Evolutionary conservation across 2,888 invertebrate genomes (phyloP).

Genomic region (Chelonus formosanus): DNA sequence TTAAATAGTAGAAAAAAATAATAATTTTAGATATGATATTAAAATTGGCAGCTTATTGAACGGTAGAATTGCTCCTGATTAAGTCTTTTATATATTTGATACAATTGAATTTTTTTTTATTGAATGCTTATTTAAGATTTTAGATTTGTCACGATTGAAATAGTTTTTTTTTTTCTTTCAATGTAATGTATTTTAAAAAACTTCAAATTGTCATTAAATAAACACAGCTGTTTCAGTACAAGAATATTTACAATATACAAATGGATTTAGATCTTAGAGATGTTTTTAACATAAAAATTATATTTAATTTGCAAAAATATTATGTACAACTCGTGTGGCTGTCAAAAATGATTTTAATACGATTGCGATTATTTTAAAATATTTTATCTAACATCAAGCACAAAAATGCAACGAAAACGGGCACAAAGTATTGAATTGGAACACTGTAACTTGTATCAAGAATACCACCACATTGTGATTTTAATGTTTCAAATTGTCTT

Average conservation of each 20-base stretch:
- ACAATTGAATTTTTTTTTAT: no score
- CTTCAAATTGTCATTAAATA: no score
- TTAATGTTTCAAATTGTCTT: constrained; percentile 70
- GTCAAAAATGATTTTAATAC: constrained; percentile 19
- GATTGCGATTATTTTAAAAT: constrained; percentile 50
- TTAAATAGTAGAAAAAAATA: constrained; percentile 11
- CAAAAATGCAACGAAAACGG: constrained; percentile 69
- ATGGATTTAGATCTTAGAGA: no score
- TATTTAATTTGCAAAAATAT: no score
- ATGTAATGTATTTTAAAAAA: no score
- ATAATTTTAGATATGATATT: constrained; percentile 47
- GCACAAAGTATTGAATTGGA: constrained; percentile 70
- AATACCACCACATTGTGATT: constrained; percentile 70
- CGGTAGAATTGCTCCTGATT: constrained; percentile 29
- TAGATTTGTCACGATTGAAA: no score
- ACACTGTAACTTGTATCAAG: constrained; percentile 71
- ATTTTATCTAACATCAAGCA: constrained; percentile 69
- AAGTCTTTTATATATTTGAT: background rate
- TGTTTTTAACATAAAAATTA: no score
- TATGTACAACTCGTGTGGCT: no score
- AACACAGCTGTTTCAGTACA: no score
- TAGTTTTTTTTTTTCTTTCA: no score
- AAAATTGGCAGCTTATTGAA: constrained; percentile 58
- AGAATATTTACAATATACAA: no score
- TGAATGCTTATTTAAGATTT: no score